Conservation (phyloP, 2,888 invertebrate species). For the Agriotes lineatus region DNA sequence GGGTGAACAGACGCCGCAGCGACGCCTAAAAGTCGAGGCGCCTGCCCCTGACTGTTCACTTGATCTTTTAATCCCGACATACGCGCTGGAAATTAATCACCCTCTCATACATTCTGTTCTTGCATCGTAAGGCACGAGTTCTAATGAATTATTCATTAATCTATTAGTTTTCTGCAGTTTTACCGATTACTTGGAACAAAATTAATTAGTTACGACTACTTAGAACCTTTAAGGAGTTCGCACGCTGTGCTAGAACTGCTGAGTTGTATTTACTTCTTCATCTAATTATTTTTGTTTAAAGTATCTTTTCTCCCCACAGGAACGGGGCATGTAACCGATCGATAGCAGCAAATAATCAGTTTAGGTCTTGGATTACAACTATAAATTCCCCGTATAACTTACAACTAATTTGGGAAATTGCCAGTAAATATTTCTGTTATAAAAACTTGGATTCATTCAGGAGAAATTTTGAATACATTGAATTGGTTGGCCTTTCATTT, state of each 20-base stretch:
- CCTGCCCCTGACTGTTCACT: constrained; percentile 65
- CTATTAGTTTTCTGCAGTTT: constrained; percentile 63
- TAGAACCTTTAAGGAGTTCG: background rate
- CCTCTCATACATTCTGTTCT: constrained; percentile 54
- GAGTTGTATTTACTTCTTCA: no score
- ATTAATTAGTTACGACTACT: constrained; percentile 21
- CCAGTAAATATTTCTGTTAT: no score
- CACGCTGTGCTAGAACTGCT: background rate
- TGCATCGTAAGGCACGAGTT: constrained; percentile 58
- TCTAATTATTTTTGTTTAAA: no score
- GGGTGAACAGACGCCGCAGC: constrained; percentile 57
- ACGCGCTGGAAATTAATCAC: constrained; percentile 67
- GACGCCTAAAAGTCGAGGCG: constrained; percentile 66
- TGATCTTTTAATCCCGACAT: constrained; percentile 67
- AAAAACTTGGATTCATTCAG: no score
- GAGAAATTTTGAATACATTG: no score
- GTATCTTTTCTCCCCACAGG: no score
- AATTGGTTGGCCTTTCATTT: no score
- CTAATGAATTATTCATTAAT: constrained; percentile 64
- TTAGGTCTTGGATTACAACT: no score
- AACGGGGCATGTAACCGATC: no score
- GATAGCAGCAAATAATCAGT: no score
- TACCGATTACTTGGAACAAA: constrained; percentile 37
- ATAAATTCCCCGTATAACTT: no score
- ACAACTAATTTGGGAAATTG: no score